Conservation (phyloP, 2,113 vertebrate genomes). For the Craseonycteris thonglongyai region DNA sequence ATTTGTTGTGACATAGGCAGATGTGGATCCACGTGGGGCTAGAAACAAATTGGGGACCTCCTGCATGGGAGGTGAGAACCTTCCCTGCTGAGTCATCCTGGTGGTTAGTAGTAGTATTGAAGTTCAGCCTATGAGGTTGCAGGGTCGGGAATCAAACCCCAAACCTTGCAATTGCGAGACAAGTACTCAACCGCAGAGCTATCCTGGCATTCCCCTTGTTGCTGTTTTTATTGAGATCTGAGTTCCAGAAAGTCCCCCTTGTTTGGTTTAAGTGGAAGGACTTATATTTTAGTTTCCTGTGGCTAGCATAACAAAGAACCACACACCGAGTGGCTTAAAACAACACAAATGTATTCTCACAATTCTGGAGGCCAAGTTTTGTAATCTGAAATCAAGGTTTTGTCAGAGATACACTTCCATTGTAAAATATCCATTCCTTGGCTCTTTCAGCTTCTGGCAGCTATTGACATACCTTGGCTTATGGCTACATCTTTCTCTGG, state of each 20-base stretch:
- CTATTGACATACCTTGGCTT: not conserved
- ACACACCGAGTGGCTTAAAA: not conserved
- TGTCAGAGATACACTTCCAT: not conserved
- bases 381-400: not conserved
- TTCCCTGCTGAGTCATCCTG: too few species aligned
- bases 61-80: too few species aligned
- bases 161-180: too few species aligned
- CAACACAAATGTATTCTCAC: not conserved
- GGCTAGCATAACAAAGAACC: not conserved
- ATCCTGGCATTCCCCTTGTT: too few species aligned
- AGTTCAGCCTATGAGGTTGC: too few species aligned
- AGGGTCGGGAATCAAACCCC: too few species aligned
- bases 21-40: too few species aligned
- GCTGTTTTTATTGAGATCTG: not conserved
- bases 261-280: not conserved
- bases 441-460: not conserved
- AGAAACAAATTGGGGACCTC: too few species aligned
- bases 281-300: not conserved
- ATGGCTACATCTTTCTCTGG: not conserved
- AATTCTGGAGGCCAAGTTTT: not conserved
- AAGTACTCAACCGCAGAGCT: too few species aligned
- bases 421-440: not conserved
- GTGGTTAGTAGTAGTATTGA: too few species aligned
- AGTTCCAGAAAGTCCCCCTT: not conserved
- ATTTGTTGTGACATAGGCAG: too few species aligned